phyloP scores from a whole-genome alignment of 2,113 vertebrate species.

The Clarias macrocephalus region DNA sequence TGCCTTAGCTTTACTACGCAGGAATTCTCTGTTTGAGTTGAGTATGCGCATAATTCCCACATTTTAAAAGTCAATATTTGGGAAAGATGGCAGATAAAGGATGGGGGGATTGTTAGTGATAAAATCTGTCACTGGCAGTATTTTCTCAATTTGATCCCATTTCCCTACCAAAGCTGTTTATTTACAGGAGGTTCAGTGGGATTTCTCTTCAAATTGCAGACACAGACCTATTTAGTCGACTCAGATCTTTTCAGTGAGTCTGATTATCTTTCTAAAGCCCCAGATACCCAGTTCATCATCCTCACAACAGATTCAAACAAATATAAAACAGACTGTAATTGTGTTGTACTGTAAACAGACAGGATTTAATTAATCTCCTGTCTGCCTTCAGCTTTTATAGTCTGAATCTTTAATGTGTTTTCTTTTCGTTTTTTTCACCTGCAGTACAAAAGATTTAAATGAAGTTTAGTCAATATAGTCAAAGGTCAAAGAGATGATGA shows the following conservation, averaged over 20 bases:
- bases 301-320: constrained; percentile 23
- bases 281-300: constrained; percentile 9
- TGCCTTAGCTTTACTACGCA: constrained; percentile 33
- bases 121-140: constrained; percentile 20
- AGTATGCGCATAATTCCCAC: constrained; percentile 14
- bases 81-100: constrained; percentile 25
- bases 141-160: constrained; percentile 22
- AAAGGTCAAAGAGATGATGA: constrained; percentile 7
- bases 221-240: constrained; percentile 11
- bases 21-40: not conserved
- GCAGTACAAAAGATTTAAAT: constrained; percentile 14
- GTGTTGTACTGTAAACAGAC: not conserved
- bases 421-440: constrained; percentile 18
- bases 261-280: constrained; percentile 28
- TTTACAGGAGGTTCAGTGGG: constrained; percentile 6
- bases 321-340: constrained; percentile 26
- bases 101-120: constrained; percentile 32
- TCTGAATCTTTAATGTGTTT: not conserved
- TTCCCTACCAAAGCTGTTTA: constrained; percentile 25
- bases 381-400: not conserved
- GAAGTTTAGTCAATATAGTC: not conserved
- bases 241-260: constrained; percentile 7
- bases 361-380: not conserved
- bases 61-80: constrained; percentile 54
- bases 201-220: constrained; percentile 19